Evolutionary conservation across 1,140 invertebrate genomes (phyloP).

Genomic region (Episyrphus balteatus): DNA sequence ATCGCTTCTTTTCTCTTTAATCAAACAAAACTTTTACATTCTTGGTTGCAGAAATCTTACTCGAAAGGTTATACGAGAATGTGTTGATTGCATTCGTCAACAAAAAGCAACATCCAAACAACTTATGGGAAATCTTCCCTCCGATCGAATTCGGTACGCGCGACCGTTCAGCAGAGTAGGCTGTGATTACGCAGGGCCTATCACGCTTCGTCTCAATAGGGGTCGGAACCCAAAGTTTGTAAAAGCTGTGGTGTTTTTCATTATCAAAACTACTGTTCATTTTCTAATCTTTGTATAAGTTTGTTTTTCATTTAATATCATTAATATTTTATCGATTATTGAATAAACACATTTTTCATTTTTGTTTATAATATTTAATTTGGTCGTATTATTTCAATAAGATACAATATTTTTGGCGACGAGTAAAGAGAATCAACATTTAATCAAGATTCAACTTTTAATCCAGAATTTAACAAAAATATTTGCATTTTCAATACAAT

Average conservation of each 20-base stretch:
- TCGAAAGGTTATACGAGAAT: conserved; percentile 16
- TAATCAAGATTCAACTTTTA: not conserved
- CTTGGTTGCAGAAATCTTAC: conserved; percentile 16
- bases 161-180: conserved; percentile 17
- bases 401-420: too few species aligned
- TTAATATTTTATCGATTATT: too few species aligned
- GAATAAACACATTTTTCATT: too few species aligned
- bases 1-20: conserved; percentile 13
- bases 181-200: conserved; percentile 31
- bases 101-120: conserved; percentile 13
- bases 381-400: too few species aligned
- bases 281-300: too few species aligned
- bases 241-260: too few species aligned
- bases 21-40: conserved; percentile 19
- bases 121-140: conserved; percentile 27
- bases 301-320: too few species aligned
- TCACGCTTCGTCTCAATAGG: too few species aligned
- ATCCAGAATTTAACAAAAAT: conserved; percentile 6
- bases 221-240: too few species aligned
- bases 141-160: conserved; percentile 5
- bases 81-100: conserved; percentile 23
- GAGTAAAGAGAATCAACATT: conserved; percentile 5
- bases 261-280: too few species aligned
- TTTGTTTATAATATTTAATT: too few species aligned
- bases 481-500: conserved; percentile 16